These are phyloP conservation scores for Macrotrachela quadricornifera DNA, from an alignment of 1,140 invertebrate species.

Conservation along the genomic window DNA sequence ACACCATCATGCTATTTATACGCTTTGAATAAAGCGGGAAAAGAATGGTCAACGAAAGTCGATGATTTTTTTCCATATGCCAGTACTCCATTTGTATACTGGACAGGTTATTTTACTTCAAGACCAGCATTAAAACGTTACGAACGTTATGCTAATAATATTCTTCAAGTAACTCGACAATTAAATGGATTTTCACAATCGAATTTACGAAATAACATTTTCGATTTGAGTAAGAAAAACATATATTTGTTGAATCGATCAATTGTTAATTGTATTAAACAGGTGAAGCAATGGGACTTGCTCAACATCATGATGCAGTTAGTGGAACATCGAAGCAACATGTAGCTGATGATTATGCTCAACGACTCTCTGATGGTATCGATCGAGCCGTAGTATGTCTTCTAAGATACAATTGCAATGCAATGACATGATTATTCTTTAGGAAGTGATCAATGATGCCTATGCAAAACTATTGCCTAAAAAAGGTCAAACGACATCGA, in stretches of 20 bases:
- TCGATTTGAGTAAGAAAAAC: no score
- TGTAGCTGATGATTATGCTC: constrained; percentile 49
- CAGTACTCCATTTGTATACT: constrained; percentile 54
- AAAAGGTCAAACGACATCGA: constrained; percentile 20
- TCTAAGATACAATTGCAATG: not conserved
- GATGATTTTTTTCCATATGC: constrained; percentile 84
- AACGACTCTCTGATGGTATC: constrained; percentile 41
- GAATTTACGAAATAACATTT: no score
- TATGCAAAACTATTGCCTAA: constrained; percentile 19
- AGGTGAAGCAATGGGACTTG: constrained; percentile 43
- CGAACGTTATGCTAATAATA: constrained; percentile 53
- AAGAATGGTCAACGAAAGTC: constrained; percentile 43
- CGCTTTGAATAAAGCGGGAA: constrained; percentile 45
- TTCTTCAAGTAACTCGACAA: constrained; percentile 34
- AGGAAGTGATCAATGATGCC: constrained; percentile 30
- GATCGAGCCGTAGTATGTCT: constrained; percentile 10
- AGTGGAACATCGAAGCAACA: constrained; percentile 29
- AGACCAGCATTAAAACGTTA: constrained; percentile 53
- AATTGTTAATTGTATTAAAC: not conserved
- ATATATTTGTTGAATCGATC: not conserved
- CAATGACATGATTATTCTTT: not conserved
- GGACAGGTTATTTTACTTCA: constrained; percentile 88
- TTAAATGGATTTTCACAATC: not conserved
- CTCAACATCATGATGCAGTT: constrained; percentile 67
- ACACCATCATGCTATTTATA: constrained; percentile 80